Evolutionary conservation across 30 jellyfish, hydroid and myxozoan genomes (phyloP), one percentile per base, ranked within the genome.

Genomic region (Aurelia aurita): DNA sequence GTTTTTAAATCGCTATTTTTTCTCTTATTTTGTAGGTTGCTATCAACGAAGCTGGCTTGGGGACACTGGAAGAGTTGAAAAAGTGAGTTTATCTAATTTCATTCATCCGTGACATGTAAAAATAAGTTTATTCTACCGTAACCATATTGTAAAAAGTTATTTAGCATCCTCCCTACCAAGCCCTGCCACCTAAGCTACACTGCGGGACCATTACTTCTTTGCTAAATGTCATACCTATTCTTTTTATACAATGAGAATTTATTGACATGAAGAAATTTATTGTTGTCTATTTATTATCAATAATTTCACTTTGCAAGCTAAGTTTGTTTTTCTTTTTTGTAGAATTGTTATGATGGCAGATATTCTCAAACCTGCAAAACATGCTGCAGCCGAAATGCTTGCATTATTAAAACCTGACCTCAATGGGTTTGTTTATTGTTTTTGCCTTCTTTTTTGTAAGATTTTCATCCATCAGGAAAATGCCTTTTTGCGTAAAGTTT

Each of bases 321-420:
- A 39, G 51, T 39, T 39, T 39, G 51, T 8, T 39, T 39, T 15
- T n/a, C n/a, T 28, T 18, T 44, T 58, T 26, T 66, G 2, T 58
- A 92, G 97, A 45, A 44, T 87, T 22, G 77, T 92, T 21, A 62
- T 47, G 61, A 76, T 61, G 79, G 96, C 97, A 8, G 97, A 87
- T 65, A 82, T 92, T 54, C 64, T 92, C 61, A 92, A 92, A 64
- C 98, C 98, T 15, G 93, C 98, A 10, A 86, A 80, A 54, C 98
- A 92, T 79, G 98, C 98, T 22, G 98, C 97, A 19, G 93, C 82
- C 9, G 98, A 92, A 69, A 77, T 92, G 89, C 60, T 92, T 2
- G 31, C 70, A 7, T 44, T 86, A 9, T 53, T 86, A 21, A 86
- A 73, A 62, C 92, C 96, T 1, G 96, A 92, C n/a, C 18, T 86